A percentile compares a stretch with the other conserved stretches of the same genome.
Conservation (phyloP, 2,888 invertebrate genomes). For the Cantharis rufa region DNA sequence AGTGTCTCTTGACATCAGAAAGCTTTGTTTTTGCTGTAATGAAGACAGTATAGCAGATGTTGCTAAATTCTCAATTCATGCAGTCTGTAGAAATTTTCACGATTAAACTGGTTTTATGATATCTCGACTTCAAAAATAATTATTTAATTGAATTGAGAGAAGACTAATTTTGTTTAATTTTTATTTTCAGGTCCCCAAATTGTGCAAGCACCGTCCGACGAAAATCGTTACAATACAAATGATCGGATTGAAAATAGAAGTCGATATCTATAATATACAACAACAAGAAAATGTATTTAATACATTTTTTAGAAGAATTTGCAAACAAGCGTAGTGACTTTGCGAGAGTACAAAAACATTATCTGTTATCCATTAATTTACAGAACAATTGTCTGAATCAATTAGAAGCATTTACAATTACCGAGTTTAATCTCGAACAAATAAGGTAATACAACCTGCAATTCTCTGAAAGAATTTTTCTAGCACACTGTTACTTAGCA, state of each 20-base stretch:
- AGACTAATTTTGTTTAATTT: background rate
- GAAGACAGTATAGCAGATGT: slow-evolving; percentile 46
- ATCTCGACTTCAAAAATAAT: slow-evolving; percentile 20
- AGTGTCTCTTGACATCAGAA: slow-evolving; percentile 44
- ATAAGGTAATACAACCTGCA: slow-evolving; percentile 36
- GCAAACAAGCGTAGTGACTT: background rate
- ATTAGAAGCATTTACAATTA: slow-evolving; percentile 39
- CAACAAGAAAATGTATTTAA: background rate
- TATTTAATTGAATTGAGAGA: slow-evolving; percentile 16
- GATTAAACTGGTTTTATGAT: slow-evolving; percentile 29
- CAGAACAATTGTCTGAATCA: slow-evolving; percentile 33
- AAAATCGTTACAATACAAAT: background rate
- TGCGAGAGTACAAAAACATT: slow-evolving; percentile 1
- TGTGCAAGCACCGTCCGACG: background rate
- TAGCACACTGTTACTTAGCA: slow-evolving; percentile 30
- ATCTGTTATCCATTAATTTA: slow-evolving; percentile 31
- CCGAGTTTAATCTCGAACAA: slow-evolving; percentile 39
- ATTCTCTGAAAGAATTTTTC: slow-evolving; percentile 34
- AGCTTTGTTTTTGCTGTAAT: slow-evolving; percentile 44
- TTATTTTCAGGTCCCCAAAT: background rate
- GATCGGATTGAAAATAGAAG: background rate
- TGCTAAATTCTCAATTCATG: slow-evolving; percentile 30
- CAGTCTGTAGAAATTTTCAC: slow-evolving; percentile 30
- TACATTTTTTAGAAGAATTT: background rate
- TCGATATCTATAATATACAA: background rate